Evolutionary conservation across 2,113 vertebrate species (phyloP).

Genomic region (Ceyx cyanopectus): DNA sequence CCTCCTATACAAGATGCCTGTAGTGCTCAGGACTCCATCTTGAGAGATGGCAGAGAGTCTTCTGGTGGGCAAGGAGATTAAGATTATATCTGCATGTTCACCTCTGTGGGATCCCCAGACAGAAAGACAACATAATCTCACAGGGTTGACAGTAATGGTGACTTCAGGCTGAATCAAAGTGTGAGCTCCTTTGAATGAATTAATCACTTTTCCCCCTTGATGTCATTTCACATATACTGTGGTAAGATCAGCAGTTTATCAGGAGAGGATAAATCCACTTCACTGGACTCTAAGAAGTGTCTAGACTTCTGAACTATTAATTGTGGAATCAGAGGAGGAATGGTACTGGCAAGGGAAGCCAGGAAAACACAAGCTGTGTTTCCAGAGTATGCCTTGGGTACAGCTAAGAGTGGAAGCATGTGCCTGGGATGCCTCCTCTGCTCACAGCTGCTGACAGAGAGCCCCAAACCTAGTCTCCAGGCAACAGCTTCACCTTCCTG

Average conservation of each 20-base stretch:
- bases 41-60: not conserved
- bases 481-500: not conserved
- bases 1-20: not conserved
- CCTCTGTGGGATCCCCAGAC: not conserved
- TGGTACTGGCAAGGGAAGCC: not conserved
- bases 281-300: not conserved
- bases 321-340: not conserved
- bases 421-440: not conserved
- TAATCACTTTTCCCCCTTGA: not conserved
- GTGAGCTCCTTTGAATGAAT: not conserved
- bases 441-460: not conserved
- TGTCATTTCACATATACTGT: not conserved
- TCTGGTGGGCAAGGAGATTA: not conserved
- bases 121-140: not conserved
- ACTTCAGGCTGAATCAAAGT: not conserved
- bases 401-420: not conserved
- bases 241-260: not conserved
- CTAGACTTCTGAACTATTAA: not conserved
- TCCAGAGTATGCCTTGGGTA: not conserved
- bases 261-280: not conserved
- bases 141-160: rapidly evolving
- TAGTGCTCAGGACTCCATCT: not conserved
- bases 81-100: not conserved
- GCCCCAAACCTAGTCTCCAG: not conserved
- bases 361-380: not conserved